phyloP scores from a whole-genome alignment of 2,888 invertebrate species.

The Tyria jacobaeae region DNA sequence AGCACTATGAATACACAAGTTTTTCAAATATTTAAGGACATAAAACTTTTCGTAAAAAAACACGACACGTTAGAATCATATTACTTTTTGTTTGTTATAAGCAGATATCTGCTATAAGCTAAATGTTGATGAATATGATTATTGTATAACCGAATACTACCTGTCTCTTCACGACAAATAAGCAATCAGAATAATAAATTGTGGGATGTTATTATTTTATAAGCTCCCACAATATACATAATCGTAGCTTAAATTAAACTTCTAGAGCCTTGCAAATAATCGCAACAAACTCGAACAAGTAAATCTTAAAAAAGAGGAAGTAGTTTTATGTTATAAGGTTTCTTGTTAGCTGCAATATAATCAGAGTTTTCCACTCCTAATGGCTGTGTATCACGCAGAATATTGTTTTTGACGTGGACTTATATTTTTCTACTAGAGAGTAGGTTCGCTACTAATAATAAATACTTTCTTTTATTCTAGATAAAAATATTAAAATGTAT shows the following conservation, averaged over 20 bases:
- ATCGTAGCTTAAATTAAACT: neutral
- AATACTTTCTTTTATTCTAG: too few relatives aligned
- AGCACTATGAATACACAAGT: too few relatives aligned
- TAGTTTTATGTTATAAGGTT: conserved; percentile 47
- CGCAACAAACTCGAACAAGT: conserved; percentile 24
- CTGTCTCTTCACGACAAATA: too few relatives aligned
- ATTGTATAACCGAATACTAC: too few relatives aligned
- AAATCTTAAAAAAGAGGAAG: conserved; percentile 35
- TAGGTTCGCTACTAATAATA: too few relatives aligned
- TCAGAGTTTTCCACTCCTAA: conserved; percentile 40
- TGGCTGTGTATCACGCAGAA: conserved; percentile 34
- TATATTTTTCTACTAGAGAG: neutral
- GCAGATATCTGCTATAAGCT: too few relatives aligned
- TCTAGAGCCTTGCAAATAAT: conserved; percentile 3
- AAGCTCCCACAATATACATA: neutral
- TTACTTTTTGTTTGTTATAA: too few relatives aligned
- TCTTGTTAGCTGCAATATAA: conserved; percentile 46
- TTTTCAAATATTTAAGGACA: too few relatives aligned
- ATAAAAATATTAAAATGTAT: too few relatives aligned
- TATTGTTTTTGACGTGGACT: neutral
- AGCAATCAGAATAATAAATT: neutral
- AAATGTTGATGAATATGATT: too few relatives aligned
- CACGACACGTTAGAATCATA: too few relatives aligned
- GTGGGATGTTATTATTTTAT: neutral
- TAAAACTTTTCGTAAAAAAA: too few relatives aligned